Percentiles rank a stretch among this genome's conserved stretches.
phyloP scores from a whole-genome alignment of 2,113 vertebrate species.

The Grantiella picta region DNA sequence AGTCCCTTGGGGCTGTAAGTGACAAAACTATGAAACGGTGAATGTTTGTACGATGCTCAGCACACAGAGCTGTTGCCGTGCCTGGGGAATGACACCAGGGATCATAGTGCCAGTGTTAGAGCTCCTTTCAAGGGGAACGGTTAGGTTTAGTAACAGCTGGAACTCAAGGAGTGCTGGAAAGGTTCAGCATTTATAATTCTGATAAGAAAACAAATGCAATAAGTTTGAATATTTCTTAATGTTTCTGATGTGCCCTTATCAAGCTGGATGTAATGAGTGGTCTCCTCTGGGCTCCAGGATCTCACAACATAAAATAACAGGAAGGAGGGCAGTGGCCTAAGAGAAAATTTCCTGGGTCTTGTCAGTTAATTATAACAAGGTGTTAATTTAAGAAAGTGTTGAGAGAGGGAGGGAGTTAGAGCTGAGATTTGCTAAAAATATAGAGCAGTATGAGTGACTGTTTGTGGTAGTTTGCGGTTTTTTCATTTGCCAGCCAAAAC shows the following conservation, averaged over 20 bases:
- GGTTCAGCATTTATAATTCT: not conserved
- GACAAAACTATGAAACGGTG: not conserved
- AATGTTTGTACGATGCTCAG: fast-evolving
- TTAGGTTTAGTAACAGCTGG: not conserved
- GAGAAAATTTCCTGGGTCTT: not conserved
- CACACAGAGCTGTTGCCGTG: fast-evolving
- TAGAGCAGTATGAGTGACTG: not conserved
- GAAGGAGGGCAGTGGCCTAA: not conserved
- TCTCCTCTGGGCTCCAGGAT: not conserved
- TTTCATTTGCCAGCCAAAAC: not conserved
- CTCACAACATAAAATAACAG: not conserved
- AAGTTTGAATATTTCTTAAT: not conserved
- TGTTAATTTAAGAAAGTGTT: not conserved
- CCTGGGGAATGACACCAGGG: not conserved
- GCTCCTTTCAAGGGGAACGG: not conserved
- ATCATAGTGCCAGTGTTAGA: fast-evolving
- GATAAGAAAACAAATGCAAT: fast-evolving
- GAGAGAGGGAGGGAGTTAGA: not conserved
- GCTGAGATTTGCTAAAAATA: not conserved
- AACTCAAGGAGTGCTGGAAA: not conserved
- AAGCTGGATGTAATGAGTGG: not conserved
- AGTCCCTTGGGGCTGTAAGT: not conserved
- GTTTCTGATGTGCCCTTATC: not conserved
- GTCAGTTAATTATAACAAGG: not conserved
- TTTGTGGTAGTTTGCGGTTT: not conserved